phyloP scores from a whole-genome alignment of 2,888 invertebrate species.

The Ornithoptera alexandrae region DNA sequence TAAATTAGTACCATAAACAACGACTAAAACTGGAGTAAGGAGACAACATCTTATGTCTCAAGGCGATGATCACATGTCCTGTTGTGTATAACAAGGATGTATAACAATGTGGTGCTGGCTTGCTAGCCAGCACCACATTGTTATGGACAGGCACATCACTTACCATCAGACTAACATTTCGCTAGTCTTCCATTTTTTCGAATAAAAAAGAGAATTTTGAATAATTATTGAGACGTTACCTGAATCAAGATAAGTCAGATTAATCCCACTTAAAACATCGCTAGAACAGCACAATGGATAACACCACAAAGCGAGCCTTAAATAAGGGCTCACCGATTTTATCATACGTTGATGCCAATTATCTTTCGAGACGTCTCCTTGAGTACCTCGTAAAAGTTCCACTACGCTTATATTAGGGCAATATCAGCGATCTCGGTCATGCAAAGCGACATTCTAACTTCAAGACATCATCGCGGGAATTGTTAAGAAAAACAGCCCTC shows the following conservation, averaged over 20 bases:
- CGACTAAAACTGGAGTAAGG: too few species aligned
- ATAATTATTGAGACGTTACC: constrained; percentile 28
- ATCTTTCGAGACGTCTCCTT: constrained; percentile 52
- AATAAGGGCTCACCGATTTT: constrained; percentile 57
- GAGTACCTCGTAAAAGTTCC: constrained; percentile 62
- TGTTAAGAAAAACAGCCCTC: constrained; percentile 35
- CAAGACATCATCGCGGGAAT: constrained; percentile 44
- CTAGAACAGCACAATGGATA: constrained; percentile 50
- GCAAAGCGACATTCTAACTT: constrained; percentile 51
- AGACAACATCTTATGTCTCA: too few species aligned
- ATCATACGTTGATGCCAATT: constrained; percentile 66
- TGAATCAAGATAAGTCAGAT: constrained; percentile 37
- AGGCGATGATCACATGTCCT: too few species aligned
- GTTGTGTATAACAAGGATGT: too few species aligned
- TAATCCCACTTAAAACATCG: constrained; percentile 52
- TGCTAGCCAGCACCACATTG: too few species aligned
- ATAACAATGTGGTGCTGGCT: too few species aligned
- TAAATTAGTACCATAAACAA: too few species aligned
- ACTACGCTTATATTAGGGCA: constrained; percentile 63
- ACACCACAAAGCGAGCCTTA: constrained; percentile 43
- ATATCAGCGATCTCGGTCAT: constrained; percentile 65
- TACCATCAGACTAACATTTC: too few species aligned
- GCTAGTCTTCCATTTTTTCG: too few species aligned
- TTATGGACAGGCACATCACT: too few species aligned
- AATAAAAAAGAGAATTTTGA: too few species aligned